Evolutionary conservation across 2,113 vertebrate species (phyloP), one percentile per base, ranked within the genome.

Genomic region (Opisthocomus hoazin): DNA sequence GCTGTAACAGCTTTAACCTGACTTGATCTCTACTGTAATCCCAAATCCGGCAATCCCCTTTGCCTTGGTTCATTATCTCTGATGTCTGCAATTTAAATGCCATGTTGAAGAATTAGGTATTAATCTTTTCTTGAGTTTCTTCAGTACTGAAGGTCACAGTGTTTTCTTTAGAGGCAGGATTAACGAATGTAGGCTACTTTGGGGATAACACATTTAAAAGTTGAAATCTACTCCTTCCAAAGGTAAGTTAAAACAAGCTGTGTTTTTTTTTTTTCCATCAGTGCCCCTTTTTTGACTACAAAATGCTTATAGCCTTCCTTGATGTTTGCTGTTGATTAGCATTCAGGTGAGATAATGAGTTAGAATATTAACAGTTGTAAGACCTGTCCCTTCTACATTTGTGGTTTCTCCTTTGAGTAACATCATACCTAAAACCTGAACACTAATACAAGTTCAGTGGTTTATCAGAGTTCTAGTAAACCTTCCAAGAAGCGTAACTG

Each of bases 1-100:
- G 71, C 90, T 92, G 87, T 94, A 95, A 92, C 88, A 71, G 89
- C 50, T 95, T 97, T 98, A 96, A 96, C 93, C 92, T 94, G 93
- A 73, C 70, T 91, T 97, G 94, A 97, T 96, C 94, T 93, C 73
- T 91, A 37, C 91, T 93, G 60, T 98, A 98, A 98, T 98, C 94
- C 94, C 78, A 97, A 97, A 97, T 95, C 97, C 84, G 2, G 51
- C 93, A 97, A 97, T 97, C 97, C 85, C 90, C 96, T 97, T 96
- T 97, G 96, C 94, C 93, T 91, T 90, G 61, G 22, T 96, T 97
- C 93, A 74, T 98, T 97, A 97, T 97, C 97, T 97, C 68, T 94
- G 95, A 96, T 96, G 96, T 90, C 95, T 96, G 93, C 93, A 92
- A 90, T 97, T 97, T 93, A 96, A 95, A 91, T 74, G 64, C 48